phyloP scores from a whole-genome alignment of 1,140 invertebrate species.

The Cardiocondyla obscurior region DNA sequence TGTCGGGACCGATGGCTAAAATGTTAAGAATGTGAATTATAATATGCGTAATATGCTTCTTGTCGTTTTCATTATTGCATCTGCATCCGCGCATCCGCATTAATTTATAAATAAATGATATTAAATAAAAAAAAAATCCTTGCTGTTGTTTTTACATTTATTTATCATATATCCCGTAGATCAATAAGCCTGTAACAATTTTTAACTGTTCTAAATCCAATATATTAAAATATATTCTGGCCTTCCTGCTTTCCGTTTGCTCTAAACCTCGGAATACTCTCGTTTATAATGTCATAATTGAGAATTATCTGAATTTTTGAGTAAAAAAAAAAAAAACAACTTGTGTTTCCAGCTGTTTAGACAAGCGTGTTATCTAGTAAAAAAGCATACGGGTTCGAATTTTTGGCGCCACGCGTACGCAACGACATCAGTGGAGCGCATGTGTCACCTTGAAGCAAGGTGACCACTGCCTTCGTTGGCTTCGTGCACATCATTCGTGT shows the following conservation, averaged over 20 bases:
- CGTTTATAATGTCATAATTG: no score
- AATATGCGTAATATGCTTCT: slow-evolving; percentile 83
- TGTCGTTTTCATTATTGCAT: slow-evolving; percentile 85
- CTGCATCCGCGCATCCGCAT: slow-evolving; percentile 82
- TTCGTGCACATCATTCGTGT: slow-evolving; percentile 61
- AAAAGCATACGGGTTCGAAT: no score
- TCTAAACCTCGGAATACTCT: no score
- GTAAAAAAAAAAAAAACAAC: no score
- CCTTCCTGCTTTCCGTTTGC: no score
- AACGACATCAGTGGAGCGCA: slow-evolving; percentile 64
- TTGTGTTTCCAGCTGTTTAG: no score
- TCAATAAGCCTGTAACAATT: no score
- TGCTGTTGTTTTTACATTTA: not conserved
- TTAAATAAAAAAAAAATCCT: slow-evolving; percentile 77
- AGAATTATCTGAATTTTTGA: no score
- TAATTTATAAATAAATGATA: slow-evolving; percentile 85
- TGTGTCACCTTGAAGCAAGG: slow-evolving; percentile 83
- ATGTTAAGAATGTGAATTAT: slow-evolving; percentile 83
- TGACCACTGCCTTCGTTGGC: slow-evolving; percentile 69
- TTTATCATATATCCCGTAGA: not conserved
- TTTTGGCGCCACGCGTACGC: slow-evolving; percentile 5
- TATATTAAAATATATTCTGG: no score
- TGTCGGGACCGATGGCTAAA: slow-evolving; percentile 77
- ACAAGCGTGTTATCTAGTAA: no score
- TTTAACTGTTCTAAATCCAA: no score